phyloP scores from a whole-genome alignment of 2,113 vertebrate genomes.

The Elephas maximus region DNA sequence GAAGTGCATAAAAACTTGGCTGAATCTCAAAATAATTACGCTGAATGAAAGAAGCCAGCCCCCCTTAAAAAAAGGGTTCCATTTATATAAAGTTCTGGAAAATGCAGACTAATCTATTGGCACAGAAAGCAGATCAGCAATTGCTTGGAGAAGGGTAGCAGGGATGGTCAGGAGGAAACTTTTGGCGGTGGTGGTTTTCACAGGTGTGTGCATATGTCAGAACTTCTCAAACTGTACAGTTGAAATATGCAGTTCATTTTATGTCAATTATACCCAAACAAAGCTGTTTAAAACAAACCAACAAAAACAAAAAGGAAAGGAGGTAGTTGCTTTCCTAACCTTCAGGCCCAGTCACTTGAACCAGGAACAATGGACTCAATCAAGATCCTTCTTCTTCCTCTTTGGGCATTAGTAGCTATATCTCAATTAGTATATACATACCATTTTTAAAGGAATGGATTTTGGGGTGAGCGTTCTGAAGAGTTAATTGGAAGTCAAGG shows the following conservation, averaged over 20 bases:
- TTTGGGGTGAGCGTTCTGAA: not conserved
- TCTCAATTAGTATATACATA: not conserved
- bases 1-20: too few relatives aligned
- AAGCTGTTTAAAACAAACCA: not conserved
- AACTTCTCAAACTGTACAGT: not conserved
- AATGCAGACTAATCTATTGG: not conserved
- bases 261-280: not conserved
- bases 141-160: not conserved
- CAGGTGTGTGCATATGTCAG: not conserved
- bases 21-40: too few relatives aligned
- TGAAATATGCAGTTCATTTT: not conserved
- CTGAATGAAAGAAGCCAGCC: too few relatives aligned
- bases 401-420: not conserved
- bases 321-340: not conserved
- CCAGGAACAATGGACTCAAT: not conserved
- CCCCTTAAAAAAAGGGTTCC: too few relatives aligned
- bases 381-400: too few relatives aligned
- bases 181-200: not conserved
- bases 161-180: not conserved
- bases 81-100: too few relatives aligned
- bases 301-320: not conserved
- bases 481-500: not conserved
- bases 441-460: not conserved
- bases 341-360: not conserved
- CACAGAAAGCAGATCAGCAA: not conserved